Conservation (phyloP, 1,140 invertebrate species). For the Akabosia matsudoensis region DNA sequence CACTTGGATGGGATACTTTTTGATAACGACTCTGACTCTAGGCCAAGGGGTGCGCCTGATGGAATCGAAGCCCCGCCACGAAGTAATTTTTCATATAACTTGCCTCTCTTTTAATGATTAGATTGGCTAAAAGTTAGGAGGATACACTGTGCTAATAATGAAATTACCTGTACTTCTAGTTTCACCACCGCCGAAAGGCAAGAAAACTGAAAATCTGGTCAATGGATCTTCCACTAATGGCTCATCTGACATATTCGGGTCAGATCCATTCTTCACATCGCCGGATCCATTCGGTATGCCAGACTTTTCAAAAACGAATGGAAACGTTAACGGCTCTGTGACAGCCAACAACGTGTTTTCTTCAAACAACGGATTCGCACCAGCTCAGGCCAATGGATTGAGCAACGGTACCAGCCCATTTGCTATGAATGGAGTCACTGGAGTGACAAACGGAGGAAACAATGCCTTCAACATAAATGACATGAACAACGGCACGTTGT, state of each 20-base stretch:
- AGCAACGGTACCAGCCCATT: constrained; percentile 1
- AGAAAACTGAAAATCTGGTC: constrained; percentile 46
- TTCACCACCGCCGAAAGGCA: constrained; percentile 72
- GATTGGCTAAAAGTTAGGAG: constrained; percentile 53
- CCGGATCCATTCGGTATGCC: constrained; percentile 74
- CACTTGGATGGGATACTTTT: constrained; percentile 77
- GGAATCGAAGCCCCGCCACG: constrained; percentile 51
- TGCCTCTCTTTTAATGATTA: not conserved
- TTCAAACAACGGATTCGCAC: not conserved
- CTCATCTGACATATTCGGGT: constrained; percentile 56
- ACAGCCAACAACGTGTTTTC: not conserved
- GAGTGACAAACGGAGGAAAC: not conserved
- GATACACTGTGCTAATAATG: not conserved
- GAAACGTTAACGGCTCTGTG: constrained; percentile 11
- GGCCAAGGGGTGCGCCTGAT: constrained; percentile 50
- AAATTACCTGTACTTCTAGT: constrained; percentile 54
- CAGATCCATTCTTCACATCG: constrained; percentile 57
- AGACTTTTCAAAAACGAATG: constrained; percentile 56
- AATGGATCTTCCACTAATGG: constrained; percentile 49
- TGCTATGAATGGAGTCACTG: not conserved
- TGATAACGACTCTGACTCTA: constrained; percentile 70
- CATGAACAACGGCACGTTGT: constrained; percentile 6
- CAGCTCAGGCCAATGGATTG: not conserved
- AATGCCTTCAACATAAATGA: constrained; percentile 13
- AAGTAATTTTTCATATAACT: constrained; percentile 38